These are phyloP conservation scores for Salminus brasiliensis DNA, from an alignment of 2,113 vertebrate species.

Conservation along the genomic window DNA sequence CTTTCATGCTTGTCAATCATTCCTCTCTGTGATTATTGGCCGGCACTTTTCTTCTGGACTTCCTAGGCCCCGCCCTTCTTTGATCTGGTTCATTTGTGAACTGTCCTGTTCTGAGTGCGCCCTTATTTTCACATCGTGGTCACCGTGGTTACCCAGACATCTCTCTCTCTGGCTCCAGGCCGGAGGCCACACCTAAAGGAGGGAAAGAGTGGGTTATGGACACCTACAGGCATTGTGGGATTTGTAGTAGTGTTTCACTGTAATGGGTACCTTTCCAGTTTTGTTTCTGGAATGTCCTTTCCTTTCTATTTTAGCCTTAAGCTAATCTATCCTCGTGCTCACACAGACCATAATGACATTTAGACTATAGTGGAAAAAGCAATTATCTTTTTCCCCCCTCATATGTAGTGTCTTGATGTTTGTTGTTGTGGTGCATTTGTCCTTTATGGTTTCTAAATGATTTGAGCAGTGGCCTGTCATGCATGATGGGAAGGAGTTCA, in stretches of 20 bases:
- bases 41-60: conserved; percentile 56
- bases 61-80: conserved; percentile 57
- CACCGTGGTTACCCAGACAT: conserved; percentile 45
- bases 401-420: not conserved
- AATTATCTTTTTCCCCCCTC: conserved; percentile 10
- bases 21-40: conserved; percentile 57
- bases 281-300: conserved; percentile 11
- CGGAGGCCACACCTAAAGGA: conserved; percentile 65
- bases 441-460: not conserved
- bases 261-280: conserved; percentile 10
- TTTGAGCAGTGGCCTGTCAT: not conserved
- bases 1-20: conserved; percentile 33
- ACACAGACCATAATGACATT: conserved; percentile 29
- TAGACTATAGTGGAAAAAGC: conserved; percentile 20
- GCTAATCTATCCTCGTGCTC: not conserved
- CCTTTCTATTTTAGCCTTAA: not conserved
- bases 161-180: conserved; percentile 67
- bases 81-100: conserved; percentile 60
- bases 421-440: not conserved
- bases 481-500: not conserved
- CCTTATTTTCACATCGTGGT: conserved; percentile 48
- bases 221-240: conserved; percentile 70
- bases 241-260: conserved; percentile 21
- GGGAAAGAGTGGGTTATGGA: conserved; percentile 54
- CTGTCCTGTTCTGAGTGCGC: conserved; percentile 57